A percentile compares a stretch with the other conserved stretches of the same genome.
phyloP scores from a whole-genome alignment of 2,888 invertebrate genomes.

The Catocala nupta region DNA sequence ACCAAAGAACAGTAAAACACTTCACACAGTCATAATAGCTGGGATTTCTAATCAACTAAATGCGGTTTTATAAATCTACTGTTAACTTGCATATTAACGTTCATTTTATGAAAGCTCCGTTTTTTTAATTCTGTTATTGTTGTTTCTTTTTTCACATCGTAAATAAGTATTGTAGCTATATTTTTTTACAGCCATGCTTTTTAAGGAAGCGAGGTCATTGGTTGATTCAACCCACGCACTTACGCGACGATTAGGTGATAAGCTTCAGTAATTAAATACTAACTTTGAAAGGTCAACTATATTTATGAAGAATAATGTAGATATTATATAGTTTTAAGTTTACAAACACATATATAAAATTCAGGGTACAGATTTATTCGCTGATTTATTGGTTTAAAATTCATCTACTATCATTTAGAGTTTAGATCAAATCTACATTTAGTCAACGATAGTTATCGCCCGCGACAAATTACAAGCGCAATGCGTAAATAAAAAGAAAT shows the following conservation, averaged over 20 bases:
- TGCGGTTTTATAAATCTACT: constrained; percentile 29
- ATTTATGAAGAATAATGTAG: background rate
- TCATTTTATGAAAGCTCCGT: constrained; percentile 13
- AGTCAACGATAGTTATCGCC: no score
- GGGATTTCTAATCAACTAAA: constrained; percentile 35
- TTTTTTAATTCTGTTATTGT: constrained; percentile 31
- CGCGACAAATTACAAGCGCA: no score
- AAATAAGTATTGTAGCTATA: constrained; percentile 23
- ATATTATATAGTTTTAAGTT: no score
- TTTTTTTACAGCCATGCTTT: constrained; percentile 40
- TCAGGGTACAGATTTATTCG: no score
- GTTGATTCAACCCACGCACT: constrained; percentile 39
- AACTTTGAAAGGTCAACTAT: constrained; percentile 6
- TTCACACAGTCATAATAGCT: constrained; percentile 36
- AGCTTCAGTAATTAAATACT: constrained; percentile 32
- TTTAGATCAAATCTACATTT: no score
- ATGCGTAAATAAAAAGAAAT: no score
- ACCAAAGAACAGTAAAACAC: background rate
- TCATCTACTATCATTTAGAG: no score
- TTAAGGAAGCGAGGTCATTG: constrained; percentile 50
- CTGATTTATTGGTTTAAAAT: no score
- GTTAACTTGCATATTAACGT: constrained; percentile 34
- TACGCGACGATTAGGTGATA: constrained; percentile 41
- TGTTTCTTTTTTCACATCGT: constrained; percentile 34
- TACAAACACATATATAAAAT: no score